A percentile compares a stretch with the other conserved stretches of the same genome.
Conservation (phyloP, 2,888 invertebrate genomes). For the Lepas anatifera region DNA sequence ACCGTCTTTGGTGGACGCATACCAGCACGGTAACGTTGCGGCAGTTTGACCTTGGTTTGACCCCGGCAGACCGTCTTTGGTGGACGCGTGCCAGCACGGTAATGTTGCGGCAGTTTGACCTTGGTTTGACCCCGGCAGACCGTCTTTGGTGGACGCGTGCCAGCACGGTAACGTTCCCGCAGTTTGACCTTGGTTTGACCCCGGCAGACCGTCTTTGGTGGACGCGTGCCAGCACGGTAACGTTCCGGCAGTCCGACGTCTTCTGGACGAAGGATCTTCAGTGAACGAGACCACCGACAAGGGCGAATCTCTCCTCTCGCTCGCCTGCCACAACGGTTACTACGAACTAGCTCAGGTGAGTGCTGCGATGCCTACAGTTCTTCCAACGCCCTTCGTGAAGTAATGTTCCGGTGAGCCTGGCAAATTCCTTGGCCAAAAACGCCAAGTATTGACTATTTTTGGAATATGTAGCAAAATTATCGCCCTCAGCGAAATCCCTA, state of each 20-base stretch:
- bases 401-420: no score
- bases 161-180: no score
- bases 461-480: no score
- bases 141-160: no score
- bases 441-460: no score
- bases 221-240: slow-evolving; percentile 92
- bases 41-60: not conserved
- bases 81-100: not conserved
- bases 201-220: slow-evolving; percentile 51
- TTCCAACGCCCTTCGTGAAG: no score
- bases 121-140: slow-evolving; percentile 13
- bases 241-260: slow-evolving; percentile 63
- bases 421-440: no score
- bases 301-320: slow-evolving; percentile 87
- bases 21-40: no score
- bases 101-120: slow-evolving; percentile 18
- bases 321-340: slow-evolving; percentile 95
- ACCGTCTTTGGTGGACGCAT: no score
- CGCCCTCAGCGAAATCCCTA: no score
- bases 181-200: not conserved
- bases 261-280: slow-evolving; percentile 75
- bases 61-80: not conserved
- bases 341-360: slow-evolving; percentile 88
- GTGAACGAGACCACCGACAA: slow-evolving; percentile 95
- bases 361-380: no score